A percentile compares a stretch with the other conserved stretches of the same genome.
These are phyloP conservation scores for Hemichromis elongatus DNA, from an alignment of 2,113 vertebrate genomes.

Conservation along the genomic window DNA sequence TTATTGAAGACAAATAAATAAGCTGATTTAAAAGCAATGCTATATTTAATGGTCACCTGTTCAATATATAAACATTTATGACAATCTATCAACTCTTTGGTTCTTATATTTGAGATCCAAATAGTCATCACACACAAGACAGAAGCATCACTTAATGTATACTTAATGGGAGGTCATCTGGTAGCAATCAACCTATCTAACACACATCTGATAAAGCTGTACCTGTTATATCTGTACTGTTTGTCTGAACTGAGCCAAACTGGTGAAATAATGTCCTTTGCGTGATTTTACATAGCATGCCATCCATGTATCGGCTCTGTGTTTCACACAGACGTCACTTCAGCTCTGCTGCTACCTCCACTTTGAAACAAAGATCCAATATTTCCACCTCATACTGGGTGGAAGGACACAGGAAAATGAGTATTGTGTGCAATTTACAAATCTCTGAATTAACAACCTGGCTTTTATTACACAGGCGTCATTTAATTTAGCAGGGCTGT, in stretches of 20 bases:
- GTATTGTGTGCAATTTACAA: neutral
- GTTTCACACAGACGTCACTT: neutral
- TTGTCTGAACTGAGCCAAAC: neutral
- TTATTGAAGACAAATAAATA: neutral
- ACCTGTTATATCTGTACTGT: neutral
- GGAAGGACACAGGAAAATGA: neutral
- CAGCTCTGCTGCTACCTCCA: neutral
- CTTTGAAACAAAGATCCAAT: neutral
- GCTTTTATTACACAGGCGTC: neutral
- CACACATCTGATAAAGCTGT: neutral
- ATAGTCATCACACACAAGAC: neutral
- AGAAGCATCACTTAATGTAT: neutral
- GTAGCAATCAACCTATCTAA: neutral
- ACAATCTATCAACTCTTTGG: neutral
- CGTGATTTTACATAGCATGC: neutral
- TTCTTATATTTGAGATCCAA: neutral
- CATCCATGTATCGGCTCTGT: neutral
- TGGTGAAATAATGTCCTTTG: neutral
- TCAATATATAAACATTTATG: neutral
- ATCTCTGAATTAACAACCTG: neutral
- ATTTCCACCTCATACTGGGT: neutral
- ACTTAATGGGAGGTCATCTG: neutral
- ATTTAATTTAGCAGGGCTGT: neutral
- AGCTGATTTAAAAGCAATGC: neutral
- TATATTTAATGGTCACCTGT: neutral